Percentiles rank a stretch among this genome's conserved stretches.
Conservation (phyloP, 2,113 vertebrate genomes). For the Dendropsophus ebraccatus region DNA sequence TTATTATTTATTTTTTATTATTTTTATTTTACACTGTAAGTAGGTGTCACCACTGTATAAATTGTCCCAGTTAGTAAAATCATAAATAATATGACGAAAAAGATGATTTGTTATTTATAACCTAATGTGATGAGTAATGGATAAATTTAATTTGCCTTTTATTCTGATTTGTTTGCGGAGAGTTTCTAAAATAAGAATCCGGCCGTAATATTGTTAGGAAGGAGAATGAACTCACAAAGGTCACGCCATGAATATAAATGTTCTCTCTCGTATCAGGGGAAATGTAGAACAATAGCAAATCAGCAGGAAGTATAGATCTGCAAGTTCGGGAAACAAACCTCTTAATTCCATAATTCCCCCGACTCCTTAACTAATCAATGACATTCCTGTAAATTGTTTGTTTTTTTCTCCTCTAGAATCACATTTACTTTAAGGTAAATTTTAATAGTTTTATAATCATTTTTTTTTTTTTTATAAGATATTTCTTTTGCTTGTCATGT, state of each 20-base stretch:
- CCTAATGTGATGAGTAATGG: neutral
- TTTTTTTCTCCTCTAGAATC: conserved; percentile 28
- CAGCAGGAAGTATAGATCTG: conserved; percentile 63
- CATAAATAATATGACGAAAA: neutral
- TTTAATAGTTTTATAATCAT: too few species aligned
- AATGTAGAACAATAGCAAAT: conserved; percentile 60
- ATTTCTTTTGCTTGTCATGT: too few species aligned
- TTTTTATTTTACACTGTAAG: too few species aligned
- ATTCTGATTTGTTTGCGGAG: conserved; percentile 1
- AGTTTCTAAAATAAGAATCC: conserved; percentile 25
- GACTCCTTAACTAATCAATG: conserved; percentile 64
- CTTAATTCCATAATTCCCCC: conserved; percentile 58
- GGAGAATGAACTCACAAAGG: conserved; percentile 28
- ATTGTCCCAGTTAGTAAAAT: too few species aligned
- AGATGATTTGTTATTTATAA: neutral
- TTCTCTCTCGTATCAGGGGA: conserved; percentile 42
- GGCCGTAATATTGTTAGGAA: conserved; percentile 44
- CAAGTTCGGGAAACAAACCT: conserved; percentile 61
- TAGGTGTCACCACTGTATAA: too few species aligned
- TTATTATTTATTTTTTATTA: too few species aligned
- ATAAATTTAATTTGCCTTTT: neutral
- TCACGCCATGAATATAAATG: conserved; percentile 13
- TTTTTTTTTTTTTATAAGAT: too few species aligned
- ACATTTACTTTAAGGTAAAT: neutral
- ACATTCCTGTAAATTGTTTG: conserved; percentile 58